Base-by-base conservation (phyloP, 2,113 vertebrate genomes). In the Erythrocercus mccallii region DNA sequence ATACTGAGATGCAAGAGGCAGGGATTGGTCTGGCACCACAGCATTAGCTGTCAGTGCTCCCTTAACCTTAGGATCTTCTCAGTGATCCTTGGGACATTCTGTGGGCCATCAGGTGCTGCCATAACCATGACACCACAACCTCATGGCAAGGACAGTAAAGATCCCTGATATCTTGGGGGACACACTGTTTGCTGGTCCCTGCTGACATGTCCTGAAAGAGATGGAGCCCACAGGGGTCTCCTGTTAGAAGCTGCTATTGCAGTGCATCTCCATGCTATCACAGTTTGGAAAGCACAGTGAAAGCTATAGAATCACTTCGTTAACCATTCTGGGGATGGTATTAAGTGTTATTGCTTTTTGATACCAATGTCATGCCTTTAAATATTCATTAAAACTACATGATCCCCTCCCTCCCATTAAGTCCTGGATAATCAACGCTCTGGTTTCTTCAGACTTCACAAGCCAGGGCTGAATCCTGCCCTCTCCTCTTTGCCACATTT, bases 311-410 rank as follows among this genome's bases (percentile, higher is more conserved):
- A 96, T 94, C 92, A 47, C 92, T 95, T 97, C 0, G 18, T 97
- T 97, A 97, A 90, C 6, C 5, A 95, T 97, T 90, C 97, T 33
- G 91, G 90, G 85, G 56, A 22, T 66, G 94, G 85, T 74, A 74
- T 91, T 94, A 90, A 88, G 71, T 37, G 14, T 94, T 95, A 95
- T 22, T 96, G 95, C 96, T 97, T 97, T 96, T 70, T 51, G 90
- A 97, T 94, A 96, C 94, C 85, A 47, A 69, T 88, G 93, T 97
- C 96, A 88, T 7, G 54, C 66, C 88, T 96, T 95, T 92, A 94
- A 96, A 95, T 82, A 84, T 95, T 94, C 90, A 71, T 96, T 96
- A 94, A 94, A 92, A 78, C 56, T 66, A 50, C 93, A 77, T 72
- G 69, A 88, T 95, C 72, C 74, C 81, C 89, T 86, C 93, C 91